Evolutionary conservation across 2,888 invertebrate species (phyloP).

Genomic region (Tinea trinotella): DNA sequence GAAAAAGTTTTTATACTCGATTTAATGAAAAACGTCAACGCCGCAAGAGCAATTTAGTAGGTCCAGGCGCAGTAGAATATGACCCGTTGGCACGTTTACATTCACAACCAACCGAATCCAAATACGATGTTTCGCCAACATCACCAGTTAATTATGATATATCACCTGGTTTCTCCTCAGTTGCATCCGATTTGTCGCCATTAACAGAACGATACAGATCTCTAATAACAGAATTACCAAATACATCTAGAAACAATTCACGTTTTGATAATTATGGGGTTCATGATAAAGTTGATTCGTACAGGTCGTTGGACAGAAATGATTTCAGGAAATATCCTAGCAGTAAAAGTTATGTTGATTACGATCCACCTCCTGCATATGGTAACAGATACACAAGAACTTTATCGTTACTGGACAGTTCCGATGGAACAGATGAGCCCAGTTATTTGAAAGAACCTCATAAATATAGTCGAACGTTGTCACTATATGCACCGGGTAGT

Average conservation of each 20-base stretch:
- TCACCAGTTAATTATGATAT: constrained; percentile 53
- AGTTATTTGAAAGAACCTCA: constrained; percentile 48
- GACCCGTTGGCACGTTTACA: constrained; percentile 62
- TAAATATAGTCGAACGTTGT: constrained; percentile 60
- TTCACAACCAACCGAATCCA: constrained; percentile 42
- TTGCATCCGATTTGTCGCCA: constrained; percentile 50
- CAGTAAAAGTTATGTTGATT: constrained; percentile 52
- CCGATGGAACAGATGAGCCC: constrained; percentile 42
- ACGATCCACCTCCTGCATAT: constrained; percentile 49
- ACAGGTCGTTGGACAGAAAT: constrained; percentile 62
- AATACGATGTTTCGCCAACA: constrained; percentile 51
- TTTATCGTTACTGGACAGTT: constrained; percentile 56
- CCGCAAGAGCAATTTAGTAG: constrained; percentile 78
- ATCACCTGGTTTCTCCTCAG: constrained; percentile 52
- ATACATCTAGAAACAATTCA: constrained; percentile 42
- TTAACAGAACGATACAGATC: constrained; percentile 60
- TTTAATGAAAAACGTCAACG: constrained; percentile 88
- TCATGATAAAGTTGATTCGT: constrained; percentile 59
- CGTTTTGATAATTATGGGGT: constrained; percentile 52
- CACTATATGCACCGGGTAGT: constrained; percentile 63
- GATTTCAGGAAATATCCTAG: constrained; percentile 59
- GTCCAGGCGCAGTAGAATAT: constrained; percentile 73
- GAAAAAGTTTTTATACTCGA: constrained; percentile 90
- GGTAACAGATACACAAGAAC: constrained; percentile 58
- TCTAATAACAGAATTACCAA: constrained; percentile 47